Conservation (phyloP, 1,140 invertebrate genomes). For the Yoshiicerus persimilis region DNA sequence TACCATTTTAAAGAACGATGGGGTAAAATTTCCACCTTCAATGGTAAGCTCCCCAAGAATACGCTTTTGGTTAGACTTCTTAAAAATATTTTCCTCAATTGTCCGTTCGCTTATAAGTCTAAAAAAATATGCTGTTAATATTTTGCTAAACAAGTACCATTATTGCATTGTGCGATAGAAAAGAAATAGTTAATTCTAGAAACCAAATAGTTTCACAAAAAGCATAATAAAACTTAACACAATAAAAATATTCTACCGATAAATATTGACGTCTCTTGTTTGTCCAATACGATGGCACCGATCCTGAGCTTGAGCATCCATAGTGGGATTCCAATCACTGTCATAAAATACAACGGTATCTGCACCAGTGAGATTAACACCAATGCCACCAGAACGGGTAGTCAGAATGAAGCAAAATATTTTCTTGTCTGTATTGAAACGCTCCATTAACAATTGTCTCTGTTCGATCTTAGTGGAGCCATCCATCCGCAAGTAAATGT, state of each 20-base stretch:
- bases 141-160: too few species aligned
- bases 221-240: too few species aligned
- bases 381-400: conserved; percentile 95
- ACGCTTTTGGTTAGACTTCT: conserved; percentile 97
- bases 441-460: conserved; percentile 94
- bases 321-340: conserved; percentile 99
- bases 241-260: conserved; percentile 62
- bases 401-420: conserved; percentile 99
- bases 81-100: conserved; percentile 98
- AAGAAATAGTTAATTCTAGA: too few species aligned
- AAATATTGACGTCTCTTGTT: conserved; percentile 99
- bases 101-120: conserved; percentile 94
- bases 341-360: conserved; percentile 99
- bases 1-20: conserved; percentile 93
- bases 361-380: conserved; percentile 97
- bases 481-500: conserved; percentile 94
- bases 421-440: conserved; percentile 92
- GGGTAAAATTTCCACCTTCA: conserved; percentile 98
- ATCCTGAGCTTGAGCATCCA: conserved; percentile 99
- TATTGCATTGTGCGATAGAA: too few species aligned
- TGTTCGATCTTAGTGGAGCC: conserved; percentile 96
- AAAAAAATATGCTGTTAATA: too few species aligned
- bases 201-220: too few species aligned
- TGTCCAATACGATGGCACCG: conserved; percentile 98
- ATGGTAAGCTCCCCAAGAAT: conserved; percentile 95